Base-by-base conservation (phyloP, 1,140 invertebrate species). In the Zaprionus vittiger region DNA sequence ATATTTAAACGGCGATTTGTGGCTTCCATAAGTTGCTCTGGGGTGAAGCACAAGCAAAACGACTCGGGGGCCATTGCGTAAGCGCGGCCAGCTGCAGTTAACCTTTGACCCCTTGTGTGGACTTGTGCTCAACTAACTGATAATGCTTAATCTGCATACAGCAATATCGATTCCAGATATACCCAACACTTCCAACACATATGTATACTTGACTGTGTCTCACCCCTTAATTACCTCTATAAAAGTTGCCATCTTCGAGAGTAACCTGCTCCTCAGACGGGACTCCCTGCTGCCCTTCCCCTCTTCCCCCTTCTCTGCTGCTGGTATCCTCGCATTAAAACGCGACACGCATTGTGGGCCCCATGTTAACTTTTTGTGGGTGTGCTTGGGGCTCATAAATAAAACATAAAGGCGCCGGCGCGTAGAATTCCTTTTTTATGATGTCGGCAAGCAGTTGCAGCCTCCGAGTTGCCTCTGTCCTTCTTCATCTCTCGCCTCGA, bases 351-450 rank as follows among this genome's bases (percentile, higher is more conserved):
- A 73, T 73, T 77, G 70, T 72, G 57, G 52, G 54, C 31, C 38
- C 69, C 37, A 73, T 77, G 74, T 62, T 66, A 73, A 77, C 49
- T 73, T 66, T 73, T 65, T 90, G 78, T 78, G 80, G 55, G 65
- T 59, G 47, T 41, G 55, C 64, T 59, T 71, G 67, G 78, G 66
- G 0, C 84, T 90, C 85, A 89, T 90, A 89, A 90, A 90, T 89
- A 84, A 89, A 90, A 89, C 85, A 89, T 90, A 89, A 89, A 82
- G 76, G 80, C 81, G 80, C 71, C 79, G 37, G 75, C 77, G 73
- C 68, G 61, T 64, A 73, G 72, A 78, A 66, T 57, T 67, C 68
- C 63, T 49, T 76, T 79, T 79, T 79, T 63, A 67, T 67, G 73
- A 66, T 68, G 73, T 65, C 76, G 66, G 76, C 77, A 75, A 74